Evolutionary conservation across 1,140 invertebrate genomes (phyloP), one percentile per base, ranked within the genome.

Genomic region (Drosophila truncata): DNA sequence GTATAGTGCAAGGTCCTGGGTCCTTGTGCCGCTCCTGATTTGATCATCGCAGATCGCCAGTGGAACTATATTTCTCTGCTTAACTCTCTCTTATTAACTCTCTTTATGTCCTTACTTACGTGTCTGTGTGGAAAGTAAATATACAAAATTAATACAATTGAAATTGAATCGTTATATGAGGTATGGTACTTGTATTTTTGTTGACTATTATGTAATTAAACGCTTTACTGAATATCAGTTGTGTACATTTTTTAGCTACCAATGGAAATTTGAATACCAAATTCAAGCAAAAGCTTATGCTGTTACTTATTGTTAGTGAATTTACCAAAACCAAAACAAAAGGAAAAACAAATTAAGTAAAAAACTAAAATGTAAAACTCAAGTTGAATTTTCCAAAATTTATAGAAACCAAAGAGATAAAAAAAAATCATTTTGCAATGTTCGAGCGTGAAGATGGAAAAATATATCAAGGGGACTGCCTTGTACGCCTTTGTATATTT

Each of bases 191-290:
- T 84, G 67, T 80, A 87, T 72, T 90, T 90, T 90, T 90, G 85
- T 90, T 90, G 85, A 90, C 86, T 90, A 90, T 91, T 90, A 88
- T 74, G 84, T 88, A 88, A 88, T 80, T 69, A 78, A 83, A 82
- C 77, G 85, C 85, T 85, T 86, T 88, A 87, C 80, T 90, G 78
- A 90, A 76, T 81, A 87, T 87, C 82, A 81, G 84, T 90, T 90
- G 66, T 86, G 82, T 86, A 86, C 57, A 87, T 87, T 87, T 78
- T 70, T 76, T 86, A 87, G 79, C 79, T 72, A 59, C 58, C 74
- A 67, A 78, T 59, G 61, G 27, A 62, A 79, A 67, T 62, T 62
- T 65, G 41, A 62, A 82, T 67, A 59, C 37, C 31, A 64, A 78
- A 80, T 59, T 61, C 59, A 66, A 76, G 49, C 62, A 80, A 59